Percentiles rank a stretch among this genome's conserved stretches.
Evolutionary conservation across 1,140 invertebrate species (phyloP).

Genomic region (Scaptomyza graminum): DNA sequence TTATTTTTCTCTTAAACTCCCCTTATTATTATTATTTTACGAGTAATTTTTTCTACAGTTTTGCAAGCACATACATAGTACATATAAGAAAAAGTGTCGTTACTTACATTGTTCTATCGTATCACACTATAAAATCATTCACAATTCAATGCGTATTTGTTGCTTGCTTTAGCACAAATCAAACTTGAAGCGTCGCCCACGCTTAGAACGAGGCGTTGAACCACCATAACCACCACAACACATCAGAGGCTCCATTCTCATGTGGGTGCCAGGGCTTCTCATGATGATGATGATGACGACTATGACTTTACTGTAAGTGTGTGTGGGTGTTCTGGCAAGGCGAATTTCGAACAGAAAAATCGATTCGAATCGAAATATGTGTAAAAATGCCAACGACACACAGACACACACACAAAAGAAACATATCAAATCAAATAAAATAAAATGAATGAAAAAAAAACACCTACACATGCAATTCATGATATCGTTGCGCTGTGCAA

Average conservation of each 20-base stretch:
- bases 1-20: background rate
- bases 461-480: constrained; percentile 35
- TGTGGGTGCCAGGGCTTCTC: constrained; percentile 26
- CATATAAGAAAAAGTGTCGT: background rate
- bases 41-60: background rate
- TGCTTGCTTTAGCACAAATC: constrained; percentile 67
- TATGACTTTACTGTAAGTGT: constrained; percentile 8
- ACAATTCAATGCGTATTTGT: constrained; percentile 73
- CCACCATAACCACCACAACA: constrained; percentile 47
- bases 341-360: constrained; percentile 47
- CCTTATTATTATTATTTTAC: background rate
- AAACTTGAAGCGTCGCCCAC: constrained; percentile 77
- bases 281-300: constrained; percentile 8
- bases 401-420: too few species aligned
- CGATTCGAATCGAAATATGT: constrained; percentile 27
- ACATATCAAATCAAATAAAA: constrained; percentile 7
- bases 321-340: constrained; percentile 44
- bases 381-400: constrained; percentile 42
- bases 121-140: constrained; percentile 54
- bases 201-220: constrained; percentile 78
- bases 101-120: constrained; percentile 7
- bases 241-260: constrained; percentile 6
- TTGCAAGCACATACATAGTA: background rate
- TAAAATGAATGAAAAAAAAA: constrained; percentile 5
- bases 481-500: constrained; percentile 19